Percentiles rank a stretch among this genome's conserved stretches.
Evolutionary conservation across 2,113 vertebrate species (phyloP).

Genomic region (Salvelinus fontinalis): DNA sequence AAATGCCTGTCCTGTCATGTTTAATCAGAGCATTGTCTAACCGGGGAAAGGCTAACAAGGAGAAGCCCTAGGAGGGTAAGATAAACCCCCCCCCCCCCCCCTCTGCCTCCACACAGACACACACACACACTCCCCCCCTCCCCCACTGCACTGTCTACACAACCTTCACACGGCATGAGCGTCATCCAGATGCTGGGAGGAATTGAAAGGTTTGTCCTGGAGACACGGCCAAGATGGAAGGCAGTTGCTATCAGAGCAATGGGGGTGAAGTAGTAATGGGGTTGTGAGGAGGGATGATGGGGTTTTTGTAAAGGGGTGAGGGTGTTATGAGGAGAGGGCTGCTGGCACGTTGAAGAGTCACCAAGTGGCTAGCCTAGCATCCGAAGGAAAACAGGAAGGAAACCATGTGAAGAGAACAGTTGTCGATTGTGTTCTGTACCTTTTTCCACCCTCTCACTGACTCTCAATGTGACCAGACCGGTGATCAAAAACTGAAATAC

Average conservation of each 20-base stretch:
- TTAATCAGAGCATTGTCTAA: conserved; percentile 72
- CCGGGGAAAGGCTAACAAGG: conserved; percentile 72
- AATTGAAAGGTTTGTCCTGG: conserved; percentile 70
- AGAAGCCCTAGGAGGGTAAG: conserved; percentile 66
- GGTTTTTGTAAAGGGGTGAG: no score
- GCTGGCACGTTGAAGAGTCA: neutral
- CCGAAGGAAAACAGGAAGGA: neutral
- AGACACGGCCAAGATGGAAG: conserved; percentile 8
- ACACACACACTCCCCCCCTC: neutral
- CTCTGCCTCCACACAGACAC: no score
- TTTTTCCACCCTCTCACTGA: no score
- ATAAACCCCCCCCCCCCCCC: conserved; percentile 29
- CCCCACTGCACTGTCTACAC: conserved; percentile 25
- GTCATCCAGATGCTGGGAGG: conserved; percentile 63
- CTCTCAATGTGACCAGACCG: neutral
- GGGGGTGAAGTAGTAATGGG: neutral
- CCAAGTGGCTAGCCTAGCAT: neutral
- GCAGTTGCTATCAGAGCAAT: neutral
- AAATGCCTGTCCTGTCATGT: conserved; percentile 79
- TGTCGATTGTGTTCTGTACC: no score
- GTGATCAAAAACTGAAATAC: conserved; percentile 43
- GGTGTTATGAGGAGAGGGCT: no score
- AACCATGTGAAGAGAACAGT: no score
- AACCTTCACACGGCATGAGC: conserved; percentile 75
- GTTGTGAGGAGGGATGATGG: neutral